Evolutionary conservation across 2,113 vertebrate species (phyloP), one percentile per base, ranked within the genome.

Genomic region (Bubalus kerabau): DNA sequence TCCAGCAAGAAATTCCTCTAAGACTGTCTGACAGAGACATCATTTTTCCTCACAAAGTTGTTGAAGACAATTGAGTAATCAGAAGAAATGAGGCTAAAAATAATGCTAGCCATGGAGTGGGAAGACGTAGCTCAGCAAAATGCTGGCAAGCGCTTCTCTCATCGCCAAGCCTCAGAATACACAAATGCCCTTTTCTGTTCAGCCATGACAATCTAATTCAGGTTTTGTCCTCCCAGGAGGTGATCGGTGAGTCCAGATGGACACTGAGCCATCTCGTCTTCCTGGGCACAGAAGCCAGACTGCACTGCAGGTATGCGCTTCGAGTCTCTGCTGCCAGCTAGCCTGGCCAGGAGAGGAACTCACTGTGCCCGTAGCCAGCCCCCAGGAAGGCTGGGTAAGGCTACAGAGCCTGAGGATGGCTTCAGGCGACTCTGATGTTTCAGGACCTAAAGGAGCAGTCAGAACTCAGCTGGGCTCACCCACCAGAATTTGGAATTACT

Each of bases 121-220:
- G 59, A 90, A 89, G 52, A 57, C 36, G 52, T n/a, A 92, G 87
- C 48, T 88, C 43, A 57, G 62, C 59, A 85, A 78, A 93, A 87
- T 30, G 24, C 48, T 87, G 62, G 92, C 78, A 87, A 95, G 82
- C 5, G 62, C 52, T 40, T 87, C 85, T 88, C 76, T 30, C 50
- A 24, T 71, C 1, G 0, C 67, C 54, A 85, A 74, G 36, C 64
- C 84, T 86, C 92, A 62, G 24, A 85, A 96, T 30, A 57, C 86
- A 97, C 91, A 94, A 93, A 83, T 67, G 90, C 71, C 89, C 87
- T 90, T 90, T 67, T 88, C 94, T 94, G 83, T 86, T 97, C 96
- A 91, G 91, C 83, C 62, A 71, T 96, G 93, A 98, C 94, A 91
- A 95, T 94, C 96, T 97, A 98, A 98, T 98, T 97, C 97, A 97